Base-by-base conservation (phyloP, 2,797 vertebrate species). In the Melanogrammus aeglefinus region DNA sequence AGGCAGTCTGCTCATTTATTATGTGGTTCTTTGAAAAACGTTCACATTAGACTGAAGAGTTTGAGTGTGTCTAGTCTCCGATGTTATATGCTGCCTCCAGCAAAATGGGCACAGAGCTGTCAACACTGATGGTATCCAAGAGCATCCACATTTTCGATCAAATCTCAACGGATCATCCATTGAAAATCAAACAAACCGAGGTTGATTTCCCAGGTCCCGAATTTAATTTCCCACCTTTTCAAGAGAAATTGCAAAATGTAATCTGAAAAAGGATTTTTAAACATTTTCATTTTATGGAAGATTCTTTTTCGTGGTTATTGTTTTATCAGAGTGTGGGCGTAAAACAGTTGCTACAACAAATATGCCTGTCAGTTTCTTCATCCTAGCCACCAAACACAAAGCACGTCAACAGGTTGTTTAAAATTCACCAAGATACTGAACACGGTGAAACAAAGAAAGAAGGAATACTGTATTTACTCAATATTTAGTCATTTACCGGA, bases 31-130 rank as follows among this genome's bases (percentile, higher is more conserved):
- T 6, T 57, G 13, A 66, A 66, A 66, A 66, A 66, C 57, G n/a
- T 66, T 66, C 6, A n/a, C 57, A 66, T 66, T 66, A 66, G 57
- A 86, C 72, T 78, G 76, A 87, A 80, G 18, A 14, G 79, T 79
- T 81, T 75, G 79, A 75, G 84, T 87, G 79, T 87, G 77, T 91
- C 83, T 84, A 82, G 89, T 86, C 84, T 76, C 24, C 77, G 77
- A 86, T 83, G 87, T 92, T 80, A 51, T 18, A 6, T 51, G 14
- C 47, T 51, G 14, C 47, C 47, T 16, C 47, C 4, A 21, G 47
- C 16, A 21, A 51, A 51, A 16, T 51, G 0, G 9, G 13, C 12
- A 41, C 36, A 6, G 12, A 41, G 39, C 12, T 41, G 9, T 41
- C 12, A 10, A 1, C 12, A 41, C 13, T 41, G 39, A 41, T 9